Base-by-base conservation (phyloP, 2,113 vertebrate species). In the Grallaria varia region DNA sequence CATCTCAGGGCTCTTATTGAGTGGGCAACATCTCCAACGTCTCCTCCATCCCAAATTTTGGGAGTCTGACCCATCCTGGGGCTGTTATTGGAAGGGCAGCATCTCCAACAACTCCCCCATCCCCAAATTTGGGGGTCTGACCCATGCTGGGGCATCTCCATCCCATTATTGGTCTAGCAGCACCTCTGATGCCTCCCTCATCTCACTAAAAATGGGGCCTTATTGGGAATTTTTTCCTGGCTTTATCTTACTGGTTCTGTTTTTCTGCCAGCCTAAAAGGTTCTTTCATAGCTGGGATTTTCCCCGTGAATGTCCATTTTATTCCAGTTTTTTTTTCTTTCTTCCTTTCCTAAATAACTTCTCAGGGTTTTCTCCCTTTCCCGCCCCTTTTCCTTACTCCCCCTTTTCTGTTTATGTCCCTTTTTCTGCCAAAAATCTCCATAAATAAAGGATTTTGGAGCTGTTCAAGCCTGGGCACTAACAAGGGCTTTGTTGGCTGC, bases 271-370 rank as follows among this genome's bases (percentile, higher is more conserved):
- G 44, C n/a, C 85, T 91, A 66, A 94, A 95, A 83, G 92, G 77
- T 87, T 60, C 95, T 96, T 96, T 96, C 95, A 96, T 91, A 94
- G 84, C 90, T 1, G 6, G 55, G 85, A 66, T 95, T 95, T 95
- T 94, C 90, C 92, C 84, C 13, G 17, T 90, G 94, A 94, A 95
- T 92, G 94, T 88, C 31, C 94, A 89, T 93, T 94, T 96, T 28
- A 94, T 90, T 85, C 89, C 3, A 6, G 5, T 52, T 66, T 66
- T 55, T 16, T 64, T 59, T 4, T 50, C 10, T 35, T 52, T 59
- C n/a, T 59, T 53, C 72, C 79, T 73, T 68, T 94, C 75, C 86
- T 90, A 95, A 94, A 95, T 83, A 96, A 44, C 95, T 74, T 49
- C 68, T 92, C 35, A 75, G 89, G 91, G 75, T 80, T 95, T 96